Conservation (phyloP, 2,888 invertebrate genomes). For the Ochropleura leucogaster region DNA sequence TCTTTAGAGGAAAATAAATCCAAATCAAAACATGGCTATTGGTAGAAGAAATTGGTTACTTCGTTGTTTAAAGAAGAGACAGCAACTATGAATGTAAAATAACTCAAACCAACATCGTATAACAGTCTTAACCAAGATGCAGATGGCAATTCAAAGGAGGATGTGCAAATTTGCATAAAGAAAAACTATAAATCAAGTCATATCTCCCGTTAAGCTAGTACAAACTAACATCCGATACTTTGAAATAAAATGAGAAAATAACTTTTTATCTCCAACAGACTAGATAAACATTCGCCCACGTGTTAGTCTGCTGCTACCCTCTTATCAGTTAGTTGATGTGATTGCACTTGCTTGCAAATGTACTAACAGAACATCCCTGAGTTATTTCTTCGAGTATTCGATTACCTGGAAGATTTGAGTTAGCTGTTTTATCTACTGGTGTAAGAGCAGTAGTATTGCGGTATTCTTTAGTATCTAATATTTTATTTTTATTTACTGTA, state of each 20-base stretch:
- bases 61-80: not conserved
- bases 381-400: slow-evolving; percentile 43
- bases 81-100: not conserved
- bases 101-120: not conserved
- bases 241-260: slow-evolving; percentile 55
- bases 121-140: not conserved
- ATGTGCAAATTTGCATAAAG: slow-evolving; percentile 3
- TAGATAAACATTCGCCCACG: slow-evolving; percentile 60
- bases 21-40: not conserved
- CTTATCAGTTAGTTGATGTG: slow-evolving; percentile 52
- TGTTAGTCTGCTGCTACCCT: slow-evolving; percentile 36
- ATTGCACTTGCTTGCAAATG: slow-evolving; percentile 61
- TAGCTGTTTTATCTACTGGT: slow-evolving; percentile 31
- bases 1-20: not conserved
- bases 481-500: slow-evolving; percentile 7
- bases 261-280: slow-evolving; percentile 57
- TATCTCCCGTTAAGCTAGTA: slow-evolving; percentile 44
- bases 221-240: slow-evolving; percentile 47
- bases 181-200: slow-evolving; percentile 37
- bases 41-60: not conserved
- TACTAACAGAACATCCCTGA: slow-evolving; percentile 44
- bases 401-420: slow-evolving; percentile 33
- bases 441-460: slow-evolving; percentile 15
- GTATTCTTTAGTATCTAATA: not conserved
- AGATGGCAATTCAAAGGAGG: slow-evolving; percentile 15